Evolutionary conservation across 2,888 invertebrate species (phyloP).

Genomic region (Arge pagana): DNA sequence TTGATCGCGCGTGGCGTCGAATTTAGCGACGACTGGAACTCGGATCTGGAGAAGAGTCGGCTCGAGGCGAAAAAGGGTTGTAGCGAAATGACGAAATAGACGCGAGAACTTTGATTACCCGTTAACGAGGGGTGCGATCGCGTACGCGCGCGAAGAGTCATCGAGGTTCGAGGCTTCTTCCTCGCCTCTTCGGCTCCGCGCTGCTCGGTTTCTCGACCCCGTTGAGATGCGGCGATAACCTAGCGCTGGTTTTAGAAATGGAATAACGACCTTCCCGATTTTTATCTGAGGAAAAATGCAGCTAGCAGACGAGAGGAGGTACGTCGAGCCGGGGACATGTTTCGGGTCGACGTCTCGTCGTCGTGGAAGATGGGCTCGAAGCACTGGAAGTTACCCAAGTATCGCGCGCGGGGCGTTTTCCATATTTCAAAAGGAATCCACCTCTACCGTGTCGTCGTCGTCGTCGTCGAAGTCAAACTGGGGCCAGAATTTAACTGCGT

Average conservation of each 20-base stretch:
- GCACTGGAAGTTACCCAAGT: no score
- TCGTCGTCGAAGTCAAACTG: no score
- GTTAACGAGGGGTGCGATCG: slow-evolving; percentile 5
- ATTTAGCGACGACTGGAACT: no score
- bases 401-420: slow-evolving; percentile 16
- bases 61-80: neutral
- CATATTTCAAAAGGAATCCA: slow-evolving; percentile 21
- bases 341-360: slow-evolving; percentile 9
- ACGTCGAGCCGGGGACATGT: neutral
- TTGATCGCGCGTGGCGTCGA: no score
- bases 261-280: slow-evolving; percentile 13
- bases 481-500: slow-evolving; percentile 5
- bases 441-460: slow-evolving; percentile 13
- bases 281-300: slow-evolving; percentile 1
- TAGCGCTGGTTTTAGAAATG: neutral
- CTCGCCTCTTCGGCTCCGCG: neutral
- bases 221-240: neutral
- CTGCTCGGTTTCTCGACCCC: neutral
- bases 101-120: neutral
- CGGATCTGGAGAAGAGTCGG: no score
- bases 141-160: neutral
- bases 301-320: no score
- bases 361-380: no score
- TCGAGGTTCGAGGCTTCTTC: neutral
- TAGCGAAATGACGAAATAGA: neutral